These are phyloP conservation scores for Drosophila tripunctata DNA, from an alignment of 2,888 invertebrate species.

Conservation along the genomic window DNA sequence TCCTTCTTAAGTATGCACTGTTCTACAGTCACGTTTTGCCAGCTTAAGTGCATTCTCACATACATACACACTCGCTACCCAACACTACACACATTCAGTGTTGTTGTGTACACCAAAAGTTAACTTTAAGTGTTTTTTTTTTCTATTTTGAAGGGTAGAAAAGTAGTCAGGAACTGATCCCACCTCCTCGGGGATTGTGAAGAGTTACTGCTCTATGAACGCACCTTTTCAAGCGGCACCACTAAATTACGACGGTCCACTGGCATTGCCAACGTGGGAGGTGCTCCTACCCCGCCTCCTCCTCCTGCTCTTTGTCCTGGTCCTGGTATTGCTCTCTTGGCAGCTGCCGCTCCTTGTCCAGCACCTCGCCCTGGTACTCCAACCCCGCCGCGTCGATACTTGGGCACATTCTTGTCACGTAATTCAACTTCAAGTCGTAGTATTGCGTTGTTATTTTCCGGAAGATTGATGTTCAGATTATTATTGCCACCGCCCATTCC, in stretches of 20 bases:
- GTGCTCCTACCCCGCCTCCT: constrained; percentile 69
- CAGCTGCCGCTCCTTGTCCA: constrained; percentile 81
- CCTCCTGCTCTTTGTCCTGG: constrained; percentile 29
- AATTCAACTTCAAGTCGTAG: constrained; percentile 84
- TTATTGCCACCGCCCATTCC: constrained; percentile 69
- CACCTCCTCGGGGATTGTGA: neutral
- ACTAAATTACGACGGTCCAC: constrained; percentile 85
- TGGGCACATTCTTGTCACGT: constrained; percentile 84
- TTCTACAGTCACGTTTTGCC: constrained; percentile 63
- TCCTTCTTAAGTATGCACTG: constrained; percentile 25
- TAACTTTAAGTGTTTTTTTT: constrained; percentile 57
- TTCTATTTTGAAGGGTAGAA: neutral
- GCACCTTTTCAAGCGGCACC: constrained; percentile 88
- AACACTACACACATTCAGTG: constrained; percentile 20
- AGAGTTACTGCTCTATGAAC: constrained; percentile 25
- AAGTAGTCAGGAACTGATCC: neutral
- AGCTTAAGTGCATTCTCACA: constrained; percentile 65
- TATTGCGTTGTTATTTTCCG: constrained; percentile 84
- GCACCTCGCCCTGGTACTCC: constrained; percentile 84
- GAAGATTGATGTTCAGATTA: constrained; percentile 85
- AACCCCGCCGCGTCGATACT: constrained; percentile 83
- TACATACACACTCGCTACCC: constrained; percentile 2
- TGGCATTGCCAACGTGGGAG: constrained; percentile 57
- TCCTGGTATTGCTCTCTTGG: constrained; percentile 32
- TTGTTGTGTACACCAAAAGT: constrained; percentile 37